A percentile compares a stretch with the other conserved stretches of the same genome.
phyloP scores from a whole-genome alignment of 2,797 vertebrate genomes.

The Hypotaenidia philippensis region DNA sequence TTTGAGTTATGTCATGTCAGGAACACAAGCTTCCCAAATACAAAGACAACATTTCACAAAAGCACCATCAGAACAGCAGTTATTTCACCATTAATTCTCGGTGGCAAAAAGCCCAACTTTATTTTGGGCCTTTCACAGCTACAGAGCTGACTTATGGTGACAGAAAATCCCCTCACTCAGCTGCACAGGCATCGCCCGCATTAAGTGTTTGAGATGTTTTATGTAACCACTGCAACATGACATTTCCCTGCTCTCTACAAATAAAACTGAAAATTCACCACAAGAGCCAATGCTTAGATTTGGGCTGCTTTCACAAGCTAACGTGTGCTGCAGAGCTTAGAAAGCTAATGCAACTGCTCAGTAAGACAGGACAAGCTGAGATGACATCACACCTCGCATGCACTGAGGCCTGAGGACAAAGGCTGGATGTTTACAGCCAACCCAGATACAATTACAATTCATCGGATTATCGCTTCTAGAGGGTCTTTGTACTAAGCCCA shows the following conservation, averaged over 20 bases:
- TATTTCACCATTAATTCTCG: background rate
- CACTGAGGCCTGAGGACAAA: background rate
- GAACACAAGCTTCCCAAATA: background rate
- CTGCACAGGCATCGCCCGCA: background rate
- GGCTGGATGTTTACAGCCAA: conserved; percentile 25
- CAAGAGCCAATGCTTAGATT: background rate
- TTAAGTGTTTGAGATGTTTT: background rate
- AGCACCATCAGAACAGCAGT: background rate
- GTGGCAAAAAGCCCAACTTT: background rate
- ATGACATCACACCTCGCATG: background rate
- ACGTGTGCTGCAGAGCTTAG: background rate
- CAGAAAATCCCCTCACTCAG: background rate
- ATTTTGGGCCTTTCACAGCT: background rate
- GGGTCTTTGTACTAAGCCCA: conserved; percentile 10
- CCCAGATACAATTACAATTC: conserved; percentile 21
- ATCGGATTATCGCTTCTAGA: conserved; percentile 24
- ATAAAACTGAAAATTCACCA: background rate
- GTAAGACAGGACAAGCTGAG: background rate
- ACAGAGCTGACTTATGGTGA: background rate
- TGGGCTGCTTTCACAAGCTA: background rate
- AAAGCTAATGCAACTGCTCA: background rate
- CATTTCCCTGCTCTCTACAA: background rate
- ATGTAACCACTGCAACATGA: background rate
- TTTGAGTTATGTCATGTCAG: background rate
- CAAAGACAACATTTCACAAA: background rate